Evolutionary conservation across 2,888 invertebrate species (phyloP), one percentile per base, ranked within the genome.

Genomic region (Aphidoletes aphidimyza): DNA sequence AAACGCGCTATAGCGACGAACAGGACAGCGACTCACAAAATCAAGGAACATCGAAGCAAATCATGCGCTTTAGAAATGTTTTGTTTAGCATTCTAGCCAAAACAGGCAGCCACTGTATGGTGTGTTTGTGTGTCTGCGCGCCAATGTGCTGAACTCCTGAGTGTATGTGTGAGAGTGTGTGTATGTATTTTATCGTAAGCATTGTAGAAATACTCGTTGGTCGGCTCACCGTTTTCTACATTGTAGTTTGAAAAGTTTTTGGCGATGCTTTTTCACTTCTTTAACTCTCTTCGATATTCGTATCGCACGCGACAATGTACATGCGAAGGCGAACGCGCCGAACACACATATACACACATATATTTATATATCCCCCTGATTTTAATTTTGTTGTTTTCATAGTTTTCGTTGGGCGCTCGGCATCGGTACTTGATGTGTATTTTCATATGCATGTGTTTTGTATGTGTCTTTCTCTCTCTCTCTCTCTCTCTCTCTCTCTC

Each of bases 41-140:
- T 30, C 37, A 37, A 81, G 22, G 37, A 81, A 81, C 36, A n/a
- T 69, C 30, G 37, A 37, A 37, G 81, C 81, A 81, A 81, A 81
- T 81, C 81, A 81, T 81, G 81, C 81, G 81, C 81, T 81, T 81
- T 81, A 81, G 81, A 81, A 81, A 81, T 81, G 81, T 81, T 81
- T 81, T 81, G 81, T 69, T 69, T 69, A 69, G 69, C 14, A n/a
- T 30, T 34, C 26, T 14, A 34, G 69, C 69, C 26, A 69, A 34
- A 30, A 69, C 11, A 30, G 30, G 69, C 54, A 22, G n/a, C 54
- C 22, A 5, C 22, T 54, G 22, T 22, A 5, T 54, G 22, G 11
- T 26, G 26, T 54, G 22, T 54, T 3, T 54, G 54, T 54, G 26
- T 54, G 11, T 54, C 2, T 54, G 22, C 8, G 26, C 11, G n/a